Conservation (phyloP, 2,113 vertebrate species). For the Alethe diademata region DNA sequence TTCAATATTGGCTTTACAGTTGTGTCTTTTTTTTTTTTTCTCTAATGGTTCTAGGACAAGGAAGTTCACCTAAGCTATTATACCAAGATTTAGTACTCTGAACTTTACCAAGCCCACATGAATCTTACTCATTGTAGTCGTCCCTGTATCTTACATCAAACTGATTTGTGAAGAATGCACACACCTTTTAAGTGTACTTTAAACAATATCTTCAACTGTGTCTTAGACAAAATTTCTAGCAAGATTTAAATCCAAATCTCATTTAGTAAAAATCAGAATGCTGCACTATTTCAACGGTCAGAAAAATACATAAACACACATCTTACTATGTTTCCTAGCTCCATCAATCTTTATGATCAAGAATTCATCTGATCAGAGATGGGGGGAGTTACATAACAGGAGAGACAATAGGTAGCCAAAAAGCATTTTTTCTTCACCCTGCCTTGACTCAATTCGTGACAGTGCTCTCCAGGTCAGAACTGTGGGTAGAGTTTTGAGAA, state of each 20-base stretch:
- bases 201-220: neutral
- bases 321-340: neutral
- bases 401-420: neutral
- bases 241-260: neutral
- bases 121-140: neutral
- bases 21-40: neutral
- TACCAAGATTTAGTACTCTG: neutral
- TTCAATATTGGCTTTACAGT: neutral
- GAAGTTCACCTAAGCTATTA: slow-evolving; percentile 3
- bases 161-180: neutral
- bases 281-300: neutral
- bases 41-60: neutral
- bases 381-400: neutral
- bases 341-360: neutral
- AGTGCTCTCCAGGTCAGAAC: neutral
- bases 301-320: neutral
- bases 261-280: neutral
- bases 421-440: neutral
- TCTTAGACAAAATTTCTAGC: neutral
- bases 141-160: neutral
- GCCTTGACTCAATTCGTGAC: neutral
- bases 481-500: neutral
- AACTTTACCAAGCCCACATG: neutral
- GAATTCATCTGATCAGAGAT: neutral
- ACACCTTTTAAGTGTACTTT: neutral